Evolutionary conservation across 2,113 vertebrate species (phyloP).

Genomic region (Cervus canadensis): DNA sequence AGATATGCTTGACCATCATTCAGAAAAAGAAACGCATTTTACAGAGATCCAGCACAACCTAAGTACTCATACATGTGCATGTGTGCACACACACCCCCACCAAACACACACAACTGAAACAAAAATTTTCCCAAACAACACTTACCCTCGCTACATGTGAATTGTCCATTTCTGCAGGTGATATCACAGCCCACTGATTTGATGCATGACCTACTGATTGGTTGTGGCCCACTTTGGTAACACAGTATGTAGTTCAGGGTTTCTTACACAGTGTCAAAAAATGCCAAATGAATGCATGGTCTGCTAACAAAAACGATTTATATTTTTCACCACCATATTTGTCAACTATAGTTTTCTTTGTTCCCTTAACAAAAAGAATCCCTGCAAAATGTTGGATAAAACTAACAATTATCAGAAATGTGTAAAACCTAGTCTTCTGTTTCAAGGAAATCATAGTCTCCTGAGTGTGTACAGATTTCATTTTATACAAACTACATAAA

Average conservation of each 20-base stretch:
- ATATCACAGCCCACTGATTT: neutral
- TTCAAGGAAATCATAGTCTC: neutral
- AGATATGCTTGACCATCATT: neutral
- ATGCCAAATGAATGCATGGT: neutral
- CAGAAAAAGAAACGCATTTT: neutral
- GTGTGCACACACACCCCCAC: accelerated
- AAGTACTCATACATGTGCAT: neutral
- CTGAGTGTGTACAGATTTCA: neutral
- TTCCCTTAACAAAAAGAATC: neutral
- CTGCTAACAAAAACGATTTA: neutral
- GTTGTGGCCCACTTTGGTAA: neutral
- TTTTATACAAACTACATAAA: neutral
- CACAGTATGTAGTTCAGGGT: neutral
- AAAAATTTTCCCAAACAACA: neutral
- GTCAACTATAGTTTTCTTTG: neutral
- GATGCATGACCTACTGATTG: neutral
- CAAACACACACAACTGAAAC: neutral
- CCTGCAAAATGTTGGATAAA: neutral
- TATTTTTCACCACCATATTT: neutral
- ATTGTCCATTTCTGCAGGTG: neutral
- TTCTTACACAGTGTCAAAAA: neutral
- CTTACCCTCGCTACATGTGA: neutral
- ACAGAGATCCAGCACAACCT: neutral
- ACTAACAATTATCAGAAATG: neutral
- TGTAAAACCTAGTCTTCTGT: neutral